phyloP scores from a whole-genome alignment of 2,888 invertebrate genomes.

The Prenolepis imparis region DNA sequence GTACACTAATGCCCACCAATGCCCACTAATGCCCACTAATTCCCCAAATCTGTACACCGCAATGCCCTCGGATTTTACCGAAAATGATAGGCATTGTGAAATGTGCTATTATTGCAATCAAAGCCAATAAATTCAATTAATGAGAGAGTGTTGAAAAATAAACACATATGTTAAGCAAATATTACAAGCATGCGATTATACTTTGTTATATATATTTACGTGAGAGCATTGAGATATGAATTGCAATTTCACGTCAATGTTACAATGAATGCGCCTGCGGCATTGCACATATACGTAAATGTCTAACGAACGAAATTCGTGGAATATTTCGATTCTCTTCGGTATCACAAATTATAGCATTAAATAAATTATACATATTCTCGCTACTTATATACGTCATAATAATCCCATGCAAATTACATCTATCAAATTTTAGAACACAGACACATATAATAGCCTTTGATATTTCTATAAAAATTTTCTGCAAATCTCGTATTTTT shows the following conservation, averaged over 20 bases:
- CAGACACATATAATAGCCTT: background rate
- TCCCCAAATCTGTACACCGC: no score
- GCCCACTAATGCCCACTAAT: no score
- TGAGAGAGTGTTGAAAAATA: slow-evolving; percentile 19
- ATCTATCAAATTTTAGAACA: background rate
- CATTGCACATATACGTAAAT: slow-evolving; percentile 6
- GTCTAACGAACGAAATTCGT: slow-evolving; percentile 24
- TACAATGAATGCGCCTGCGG: slow-evolving; percentile 45
- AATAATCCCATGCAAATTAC: slow-evolving; percentile 5
- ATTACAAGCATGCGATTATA: slow-evolving; percentile 28
- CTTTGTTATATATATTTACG: slow-evolving; percentile 41
- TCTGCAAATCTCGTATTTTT: background rate
- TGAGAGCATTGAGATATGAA: slow-evolving; percentile 39
- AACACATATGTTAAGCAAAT: slow-evolving; percentile 26
- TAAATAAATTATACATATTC: slow-evolving; percentile 41
- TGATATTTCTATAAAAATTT: background rate
- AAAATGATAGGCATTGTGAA: background rate
- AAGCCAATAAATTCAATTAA: slow-evolving; percentile 2
- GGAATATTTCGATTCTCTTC: slow-evolving; percentile 43
- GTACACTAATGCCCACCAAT: no score
- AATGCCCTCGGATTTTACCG: no score
- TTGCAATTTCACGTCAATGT: slow-evolving; percentile 51
- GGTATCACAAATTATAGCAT: slow-evolving; percentile 1
- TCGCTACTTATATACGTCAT: slow-evolving; percentile 25
- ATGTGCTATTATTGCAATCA: background rate